A percentile compares a stretch with the other conserved stretches of the same genome.
phyloP scores from a whole-genome alignment of 2,888 invertebrate species.

The Morpho helenor region DNA sequence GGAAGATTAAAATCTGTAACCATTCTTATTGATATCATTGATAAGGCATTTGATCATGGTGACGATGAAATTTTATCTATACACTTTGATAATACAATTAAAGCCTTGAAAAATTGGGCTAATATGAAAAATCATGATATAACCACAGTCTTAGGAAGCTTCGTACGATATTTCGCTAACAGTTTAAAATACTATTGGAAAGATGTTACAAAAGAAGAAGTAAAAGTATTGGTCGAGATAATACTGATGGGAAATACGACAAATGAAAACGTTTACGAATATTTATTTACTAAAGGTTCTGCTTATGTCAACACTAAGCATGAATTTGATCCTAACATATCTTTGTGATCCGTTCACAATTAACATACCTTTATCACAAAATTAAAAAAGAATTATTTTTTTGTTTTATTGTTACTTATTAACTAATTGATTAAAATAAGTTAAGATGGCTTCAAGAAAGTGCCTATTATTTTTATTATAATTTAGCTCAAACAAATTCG shows the following conservation, averaged over 20 bases:
- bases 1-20: conserved; percentile 34
- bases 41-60: conserved; percentile 34
- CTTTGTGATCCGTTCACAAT: background rate
- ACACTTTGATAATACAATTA: conserved; percentile 31
- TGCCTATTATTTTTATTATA: too few relatives aligned
- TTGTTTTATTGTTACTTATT: too few relatives aligned
- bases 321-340: background rate
- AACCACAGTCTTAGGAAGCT: conserved; percentile 24
- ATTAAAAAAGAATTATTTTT: too few relatives aligned
- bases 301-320: conserved; percentile 27
- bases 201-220: conserved; percentile 32
- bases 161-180: conserved; percentile 30
- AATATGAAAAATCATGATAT: conserved; percentile 21
- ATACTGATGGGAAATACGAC: conserved; percentile 30
- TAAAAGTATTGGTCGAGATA: conserved; percentile 36
- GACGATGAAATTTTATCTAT: conserved; percentile 32
- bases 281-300: conserved; percentile 39
- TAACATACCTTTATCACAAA: too few relatives aligned
- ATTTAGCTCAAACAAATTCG: too few relatives aligned
- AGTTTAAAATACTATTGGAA: conserved; percentile 32
- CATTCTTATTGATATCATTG: conserved; percentile 44
- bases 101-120: conserved; percentile 32
- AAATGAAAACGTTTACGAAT: conserved; percentile 20
- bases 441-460: too few relatives aligned
- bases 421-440: too few relatives aligned